A percentile compares a stretch with the other conserved stretches of the same genome.
These are phyloP conservation scores for Colossoma macropomum DNA, from an alignment of 2,113 vertebrate species.

Conservation along the genomic window DNA sequence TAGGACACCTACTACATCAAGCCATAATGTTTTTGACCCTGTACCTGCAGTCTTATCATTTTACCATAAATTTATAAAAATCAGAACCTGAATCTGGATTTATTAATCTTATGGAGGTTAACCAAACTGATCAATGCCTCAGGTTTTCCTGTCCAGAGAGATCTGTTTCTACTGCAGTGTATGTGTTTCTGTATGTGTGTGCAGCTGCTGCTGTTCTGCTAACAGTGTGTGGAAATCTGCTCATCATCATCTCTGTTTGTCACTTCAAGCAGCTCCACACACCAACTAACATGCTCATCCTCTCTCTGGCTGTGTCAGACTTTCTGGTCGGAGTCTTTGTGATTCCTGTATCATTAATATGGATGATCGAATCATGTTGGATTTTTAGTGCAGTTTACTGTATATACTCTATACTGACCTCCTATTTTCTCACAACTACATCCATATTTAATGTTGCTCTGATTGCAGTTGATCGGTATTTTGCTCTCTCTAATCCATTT, in stretches of 20 bases:
- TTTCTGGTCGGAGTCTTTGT: constrained; percentile 58
- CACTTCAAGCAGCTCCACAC: constrained; percentile 59
- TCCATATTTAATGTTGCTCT: constrained; percentile 44
- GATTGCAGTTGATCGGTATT: constrained; percentile 53
- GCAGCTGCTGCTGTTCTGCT: constrained; percentile 65
- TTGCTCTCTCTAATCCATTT: constrained; percentile 45
- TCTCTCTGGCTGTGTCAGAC: constrained; percentile 39
- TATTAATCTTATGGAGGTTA: neutral
- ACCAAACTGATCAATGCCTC: neutral
- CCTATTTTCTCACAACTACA: neutral
- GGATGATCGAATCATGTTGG: constrained; percentile 51
- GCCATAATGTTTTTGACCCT: too few relatives aligned
- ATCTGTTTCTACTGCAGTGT: constrained; percentile 20
- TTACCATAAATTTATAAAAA: too few relatives aligned
- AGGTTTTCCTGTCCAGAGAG: constrained; percentile 17
- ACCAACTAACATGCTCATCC: constrained; percentile 43
- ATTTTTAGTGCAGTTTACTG: constrained; percentile 33
- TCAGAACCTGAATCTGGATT: neutral
- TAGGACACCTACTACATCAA: too few relatives aligned
- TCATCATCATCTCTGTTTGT: constrained; percentile 45
- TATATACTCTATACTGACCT: neutral
- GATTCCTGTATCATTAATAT: constrained; percentile 72
- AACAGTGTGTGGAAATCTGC: constrained; percentile 53
- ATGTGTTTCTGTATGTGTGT: constrained; percentile 54
- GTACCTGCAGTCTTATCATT: too few relatives aligned